phyloP scores from a whole-genome alignment of 1,140 invertebrate genomes.

The Lepidurus apus region DNA sequence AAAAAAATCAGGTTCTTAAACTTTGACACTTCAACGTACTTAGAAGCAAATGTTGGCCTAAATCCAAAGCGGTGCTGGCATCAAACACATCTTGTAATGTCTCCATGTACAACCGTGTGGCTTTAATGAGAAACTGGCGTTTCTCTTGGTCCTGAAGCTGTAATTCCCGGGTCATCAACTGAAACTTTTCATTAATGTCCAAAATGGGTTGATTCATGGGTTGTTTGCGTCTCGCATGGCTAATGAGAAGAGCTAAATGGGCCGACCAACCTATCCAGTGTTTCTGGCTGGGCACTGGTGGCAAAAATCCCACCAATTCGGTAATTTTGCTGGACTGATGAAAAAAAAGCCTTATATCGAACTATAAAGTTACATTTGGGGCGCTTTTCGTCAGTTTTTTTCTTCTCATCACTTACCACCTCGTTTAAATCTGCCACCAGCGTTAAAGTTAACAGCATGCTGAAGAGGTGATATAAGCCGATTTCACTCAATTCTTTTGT shows the following conservation, averaged over 20 bases:
- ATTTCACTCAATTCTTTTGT: neutral
- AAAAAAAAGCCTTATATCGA: neutral
- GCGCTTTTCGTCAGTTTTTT: neutral
- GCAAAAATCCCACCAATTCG: neutral
- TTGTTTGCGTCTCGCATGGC: neutral
- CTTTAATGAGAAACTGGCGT: neutral
- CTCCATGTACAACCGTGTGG: neutral
- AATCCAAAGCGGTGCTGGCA: neutral
- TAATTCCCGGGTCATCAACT: neutral
- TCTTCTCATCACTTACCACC: neutral
- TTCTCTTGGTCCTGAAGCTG: neutral
- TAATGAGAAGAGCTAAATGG: neutral
- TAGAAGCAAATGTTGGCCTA: neutral
- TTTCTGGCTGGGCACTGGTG: neutral
- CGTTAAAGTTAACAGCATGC: conserved; percentile 3
- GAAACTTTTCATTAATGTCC: neutral
- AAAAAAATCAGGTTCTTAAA: neutral
- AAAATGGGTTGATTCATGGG: neutral
- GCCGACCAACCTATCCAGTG: conserved; percentile 3
- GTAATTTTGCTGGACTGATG: neutral
- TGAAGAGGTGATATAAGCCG: neutral
- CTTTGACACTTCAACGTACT: neutral
- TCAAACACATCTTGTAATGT: neutral
- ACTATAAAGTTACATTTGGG: neutral
- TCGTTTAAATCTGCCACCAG: neutral